Evolutionary conservation across 2,113 vertebrate genomes (phyloP).

Genomic region (Chascanopsetta lugubris): DNA sequence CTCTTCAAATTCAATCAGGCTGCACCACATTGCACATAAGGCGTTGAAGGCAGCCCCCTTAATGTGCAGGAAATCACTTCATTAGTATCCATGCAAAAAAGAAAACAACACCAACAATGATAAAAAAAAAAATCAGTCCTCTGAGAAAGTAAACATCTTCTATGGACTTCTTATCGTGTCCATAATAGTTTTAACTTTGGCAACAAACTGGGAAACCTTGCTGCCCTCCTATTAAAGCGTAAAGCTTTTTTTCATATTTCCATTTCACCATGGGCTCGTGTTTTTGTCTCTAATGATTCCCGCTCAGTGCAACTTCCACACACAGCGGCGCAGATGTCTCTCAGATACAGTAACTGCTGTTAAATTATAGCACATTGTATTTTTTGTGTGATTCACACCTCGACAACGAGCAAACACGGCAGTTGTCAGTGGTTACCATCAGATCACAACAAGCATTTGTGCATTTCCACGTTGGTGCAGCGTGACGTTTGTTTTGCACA

Average conservation of each 20-base stretch:
- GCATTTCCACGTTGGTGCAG: conserved; percentile 6
- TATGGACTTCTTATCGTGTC: not conserved
- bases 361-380: conserved; percentile 27
- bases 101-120: too few species aligned
- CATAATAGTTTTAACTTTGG: not conserved
- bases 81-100: too few species aligned
- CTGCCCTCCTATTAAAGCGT: conserved; percentile 17
- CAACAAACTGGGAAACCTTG: not conserved
- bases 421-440: conserved; percentile 23
- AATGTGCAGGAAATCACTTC: too few species aligned
- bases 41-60: too few species aligned
- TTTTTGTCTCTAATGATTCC: conserved; percentile 49
- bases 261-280: not conserved
- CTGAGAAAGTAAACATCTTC: not conserved
- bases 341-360: conserved; percentile 14
- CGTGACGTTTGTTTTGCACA: conserved; percentile 27
- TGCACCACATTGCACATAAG: too few species aligned
- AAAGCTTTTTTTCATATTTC: conserved; percentile 7
- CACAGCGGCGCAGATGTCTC: conserved; percentile 49
- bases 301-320: conserved; percentile 21
- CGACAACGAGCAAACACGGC: conserved; percentile 12
- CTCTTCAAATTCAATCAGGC: too few species aligned
- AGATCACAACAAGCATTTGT: conserved; percentile 8
- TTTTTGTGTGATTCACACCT: conserved; percentile 32
- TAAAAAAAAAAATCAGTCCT: not conserved